A percentile compares a stretch with the other conserved stretches of the same genome.
Evolutionary conservation across 2,797 vertebrate genomes (phyloP).

Genomic region (Helostoma temminkii): DNA sequence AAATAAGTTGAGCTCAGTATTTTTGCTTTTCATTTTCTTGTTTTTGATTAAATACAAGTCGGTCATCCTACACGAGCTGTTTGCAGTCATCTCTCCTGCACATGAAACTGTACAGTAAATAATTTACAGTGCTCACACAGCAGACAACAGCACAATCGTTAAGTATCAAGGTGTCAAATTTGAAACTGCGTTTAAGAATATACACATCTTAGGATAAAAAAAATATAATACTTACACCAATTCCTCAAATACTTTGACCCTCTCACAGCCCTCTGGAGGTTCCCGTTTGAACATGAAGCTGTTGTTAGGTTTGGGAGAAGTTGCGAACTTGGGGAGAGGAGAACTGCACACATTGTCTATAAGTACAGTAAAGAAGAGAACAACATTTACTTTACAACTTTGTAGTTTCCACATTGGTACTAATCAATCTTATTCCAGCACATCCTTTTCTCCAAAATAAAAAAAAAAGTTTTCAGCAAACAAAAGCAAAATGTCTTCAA

Average conservation of each 20-base stretch:
- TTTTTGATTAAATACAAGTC: slow-evolving; percentile 4
- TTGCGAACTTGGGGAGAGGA: slow-evolving; percentile 96
- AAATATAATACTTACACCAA: slow-evolving; percentile 90
- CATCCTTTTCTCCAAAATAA: too few relatives aligned
- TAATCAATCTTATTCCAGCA: too few relatives aligned
- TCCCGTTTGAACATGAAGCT: slow-evolving; percentile 99
- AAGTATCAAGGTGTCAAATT: background rate
- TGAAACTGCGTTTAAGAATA: background rate
- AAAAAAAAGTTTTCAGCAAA: too few relatives aligned
- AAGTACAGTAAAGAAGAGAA: slow-evolving; percentile 77
- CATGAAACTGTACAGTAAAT: background rate
- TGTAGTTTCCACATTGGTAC: too few relatives aligned
- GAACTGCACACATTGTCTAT: slow-evolving; percentile 94
- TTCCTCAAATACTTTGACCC: slow-evolving; percentile 98
- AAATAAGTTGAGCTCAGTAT: slow-evolving; percentile 1
- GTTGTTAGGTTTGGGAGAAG: slow-evolving; percentile 99
- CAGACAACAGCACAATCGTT: background rate
- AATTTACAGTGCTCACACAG: background rate
- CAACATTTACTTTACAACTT: background rate
- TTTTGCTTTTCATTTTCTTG: background rate
- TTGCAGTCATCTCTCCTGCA: slow-evolving; percentile 26
- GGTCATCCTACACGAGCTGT: slow-evolving; percentile 2
- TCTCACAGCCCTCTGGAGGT: slow-evolving; percentile 98
- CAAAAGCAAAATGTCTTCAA: too few relatives aligned
- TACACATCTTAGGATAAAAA: background rate